Evolutionary conservation across 2,797 vertebrate genomes (phyloP).

Genomic region (Phoebastria nigripes): DNA sequence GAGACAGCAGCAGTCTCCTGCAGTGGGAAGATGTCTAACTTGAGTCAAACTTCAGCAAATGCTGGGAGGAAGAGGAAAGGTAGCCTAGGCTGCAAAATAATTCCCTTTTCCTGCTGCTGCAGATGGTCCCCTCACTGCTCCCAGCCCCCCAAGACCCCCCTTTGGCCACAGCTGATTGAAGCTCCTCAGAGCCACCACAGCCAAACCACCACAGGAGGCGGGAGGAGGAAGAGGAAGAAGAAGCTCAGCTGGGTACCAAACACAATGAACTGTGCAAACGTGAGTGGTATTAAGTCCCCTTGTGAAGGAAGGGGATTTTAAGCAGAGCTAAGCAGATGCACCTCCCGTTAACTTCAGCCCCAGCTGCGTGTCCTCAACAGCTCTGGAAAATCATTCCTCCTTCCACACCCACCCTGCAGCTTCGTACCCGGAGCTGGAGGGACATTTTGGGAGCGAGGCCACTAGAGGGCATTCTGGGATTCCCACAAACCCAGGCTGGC

Average conservation of each 20-base stretch:
- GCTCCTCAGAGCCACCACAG: neutral
- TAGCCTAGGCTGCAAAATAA: neutral
- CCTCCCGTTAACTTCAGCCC: neutral
- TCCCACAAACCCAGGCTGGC: neutral
- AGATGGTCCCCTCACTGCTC: neutral
- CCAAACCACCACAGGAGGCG: rapidly evolving
- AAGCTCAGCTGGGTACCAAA: neutral
- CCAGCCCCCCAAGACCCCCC: neutral
- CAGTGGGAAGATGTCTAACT: neutral
- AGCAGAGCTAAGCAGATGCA: neutral
- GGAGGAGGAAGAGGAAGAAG: neutral
- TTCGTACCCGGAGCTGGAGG: neutral
- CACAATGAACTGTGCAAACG: rapidly evolving
- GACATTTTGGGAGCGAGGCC: neutral
- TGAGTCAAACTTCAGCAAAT: neutral
- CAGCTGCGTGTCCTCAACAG: neutral
- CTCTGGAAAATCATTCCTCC: neutral
- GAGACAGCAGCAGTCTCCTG: neutral
- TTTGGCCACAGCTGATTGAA: neutral
- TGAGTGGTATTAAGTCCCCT: rapidly evolving
- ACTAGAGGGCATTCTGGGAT: constrained; percentile 41
- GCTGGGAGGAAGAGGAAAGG: neutral
- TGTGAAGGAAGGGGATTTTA: neutral
- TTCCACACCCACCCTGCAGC: neutral
- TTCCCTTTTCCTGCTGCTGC: neutral